Evolutionary conservation across 2,113 vertebrate genomes (phyloP).

Genomic region (Zeus faber): DNA sequence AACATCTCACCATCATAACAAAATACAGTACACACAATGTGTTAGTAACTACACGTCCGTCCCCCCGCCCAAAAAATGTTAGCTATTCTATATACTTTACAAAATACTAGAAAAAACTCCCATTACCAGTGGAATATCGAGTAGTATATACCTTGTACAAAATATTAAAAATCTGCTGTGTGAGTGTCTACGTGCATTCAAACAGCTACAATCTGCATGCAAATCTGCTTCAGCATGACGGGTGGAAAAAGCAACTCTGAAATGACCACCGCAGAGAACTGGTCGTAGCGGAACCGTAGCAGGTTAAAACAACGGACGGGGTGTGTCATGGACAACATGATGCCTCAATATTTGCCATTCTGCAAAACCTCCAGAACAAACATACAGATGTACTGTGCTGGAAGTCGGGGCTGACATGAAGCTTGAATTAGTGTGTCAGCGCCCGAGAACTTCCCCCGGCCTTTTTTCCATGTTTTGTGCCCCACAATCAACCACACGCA

Average conservation of each 20-base stretch:
- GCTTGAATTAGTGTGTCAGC: no score
- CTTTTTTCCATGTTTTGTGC: no score
- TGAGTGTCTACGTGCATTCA: constrained; percentile 54
- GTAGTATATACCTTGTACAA: constrained; percentile 50
- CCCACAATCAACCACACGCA: no score
- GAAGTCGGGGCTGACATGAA: no score
- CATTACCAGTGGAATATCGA: constrained; percentile 62
- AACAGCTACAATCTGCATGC: constrained; percentile 66
- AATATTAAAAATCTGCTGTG: constrained; percentile 49
- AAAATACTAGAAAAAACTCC: constrained; percentile 76
- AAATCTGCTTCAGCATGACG: constrained; percentile 50
- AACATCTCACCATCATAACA: constrained; percentile 67
- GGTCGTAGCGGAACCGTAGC: no score
- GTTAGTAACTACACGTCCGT: constrained; percentile 64
- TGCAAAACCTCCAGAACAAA: no score
- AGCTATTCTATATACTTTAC: constrained; percentile 69
- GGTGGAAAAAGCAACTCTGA: constrained; percentile 54
- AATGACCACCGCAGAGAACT: no score
- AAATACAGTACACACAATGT: constrained; percentile 67
- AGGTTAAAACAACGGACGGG: no score
- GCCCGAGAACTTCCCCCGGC: no score
- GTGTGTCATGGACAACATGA: no score
- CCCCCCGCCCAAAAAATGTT: constrained; percentile 35
- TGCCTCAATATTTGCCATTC: no score
- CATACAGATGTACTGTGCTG: no score